Conservation (phyloP, 2,888 invertebrate genomes). For the Drosophila nigritarsus region DNA sequence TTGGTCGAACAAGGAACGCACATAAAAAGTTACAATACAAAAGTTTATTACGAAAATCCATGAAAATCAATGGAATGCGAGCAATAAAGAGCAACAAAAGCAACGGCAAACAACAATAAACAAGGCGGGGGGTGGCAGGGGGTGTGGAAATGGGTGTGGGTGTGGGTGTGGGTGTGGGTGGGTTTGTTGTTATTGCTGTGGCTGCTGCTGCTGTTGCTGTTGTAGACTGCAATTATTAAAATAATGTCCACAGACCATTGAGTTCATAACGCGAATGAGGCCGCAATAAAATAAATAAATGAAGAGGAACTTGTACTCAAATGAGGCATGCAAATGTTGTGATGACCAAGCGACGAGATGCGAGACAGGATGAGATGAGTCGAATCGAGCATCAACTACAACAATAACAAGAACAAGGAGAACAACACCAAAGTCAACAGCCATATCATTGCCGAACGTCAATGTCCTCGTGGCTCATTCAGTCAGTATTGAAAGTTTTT, state of each 20-base stretch:
- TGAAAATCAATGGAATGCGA: constrained; percentile 83
- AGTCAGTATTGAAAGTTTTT: constrained; percentile 26
- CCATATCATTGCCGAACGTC: constrained; percentile 57
- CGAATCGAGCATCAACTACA: constrained; percentile 11
- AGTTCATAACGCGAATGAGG: constrained; percentile 84
- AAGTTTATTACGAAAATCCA: constrained; percentile 76
- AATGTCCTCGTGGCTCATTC: constrained; percentile 57
- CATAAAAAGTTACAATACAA: constrained; percentile 69
- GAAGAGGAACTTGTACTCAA: constrained; percentile 79
- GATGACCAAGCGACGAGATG: constrained; percentile 42
- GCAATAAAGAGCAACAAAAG: constrained; percentile 63
- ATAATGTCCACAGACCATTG: constrained; percentile 83
- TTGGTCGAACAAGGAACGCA: constrained; percentile 28
- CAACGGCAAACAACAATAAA: constrained; percentile 53
- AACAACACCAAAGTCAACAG: constrained; percentile 44
- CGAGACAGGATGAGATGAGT: constrained; percentile 8
- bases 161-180: background rate
- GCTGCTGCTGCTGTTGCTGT: constrained; percentile 18
- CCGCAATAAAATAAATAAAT: constrained; percentile 85
- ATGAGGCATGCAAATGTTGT: constrained; percentile 77
- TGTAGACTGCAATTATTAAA: constrained; percentile 81
- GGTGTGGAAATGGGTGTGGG: background rate
- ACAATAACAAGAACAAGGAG: constrained; percentile 22
- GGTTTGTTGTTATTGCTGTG: constrained; percentile 40
- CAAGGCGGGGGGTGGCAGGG: constrained; percentile 2